A percentile compares a stretch with the other conserved stretches of the same genome.
These are phyloP conservation scores for Danio tinwini DNA, from an alignment of 2,797 vertebrate genomes.

Conservation along the genomic window DNA sequence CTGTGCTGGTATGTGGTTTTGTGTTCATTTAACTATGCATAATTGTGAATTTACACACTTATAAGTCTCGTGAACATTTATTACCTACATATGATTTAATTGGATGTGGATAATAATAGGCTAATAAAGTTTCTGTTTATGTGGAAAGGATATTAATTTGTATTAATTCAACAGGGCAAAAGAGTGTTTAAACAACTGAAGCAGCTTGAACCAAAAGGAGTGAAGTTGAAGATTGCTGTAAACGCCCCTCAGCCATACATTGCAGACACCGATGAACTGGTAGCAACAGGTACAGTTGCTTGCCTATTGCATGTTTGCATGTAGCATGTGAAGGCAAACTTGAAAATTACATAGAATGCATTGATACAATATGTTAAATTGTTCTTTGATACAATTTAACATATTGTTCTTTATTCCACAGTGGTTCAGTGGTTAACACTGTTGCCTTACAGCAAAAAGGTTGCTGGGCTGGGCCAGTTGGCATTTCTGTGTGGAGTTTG, in stretches of 20 bases:
- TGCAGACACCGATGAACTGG: slow-evolving; percentile 71
- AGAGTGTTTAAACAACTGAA: slow-evolving; percentile 74
- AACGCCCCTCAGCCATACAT: slow-evolving; percentile 74
- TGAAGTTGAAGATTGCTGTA: slow-evolving; percentile 76
- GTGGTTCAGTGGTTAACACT: too few relatives aligned
- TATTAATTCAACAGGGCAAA: slow-evolving; percentile 69
- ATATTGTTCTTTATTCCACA: too few relatives aligned
- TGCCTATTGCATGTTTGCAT: background rate
- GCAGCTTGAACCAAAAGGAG: slow-evolving; percentile 72
- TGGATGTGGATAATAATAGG: background rate
- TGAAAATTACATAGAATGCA: too few relatives aligned
- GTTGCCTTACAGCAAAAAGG: too few relatives aligned
- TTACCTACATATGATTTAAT: background rate
- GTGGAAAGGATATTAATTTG: background rate
- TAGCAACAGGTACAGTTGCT: slow-evolving; percentile 67
- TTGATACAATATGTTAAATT: too few relatives aligned
- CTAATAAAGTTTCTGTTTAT: background rate
- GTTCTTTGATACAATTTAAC: too few relatives aligned
- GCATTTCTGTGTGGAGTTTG: too few relatives aligned
- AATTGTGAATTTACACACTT: background rate
- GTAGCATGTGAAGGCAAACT: background rate
- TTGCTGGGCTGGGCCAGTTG: too few relatives aligned
- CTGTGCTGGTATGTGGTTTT: slow-evolving; percentile 39
- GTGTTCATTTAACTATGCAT: background rate
- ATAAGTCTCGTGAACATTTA: background rate